A percentile compares a stretch with the other conserved stretches of the same genome.
Evolutionary conservation across 2,797 vertebrate species (phyloP).

Genomic region (Anguilla pacifica): DNA sequence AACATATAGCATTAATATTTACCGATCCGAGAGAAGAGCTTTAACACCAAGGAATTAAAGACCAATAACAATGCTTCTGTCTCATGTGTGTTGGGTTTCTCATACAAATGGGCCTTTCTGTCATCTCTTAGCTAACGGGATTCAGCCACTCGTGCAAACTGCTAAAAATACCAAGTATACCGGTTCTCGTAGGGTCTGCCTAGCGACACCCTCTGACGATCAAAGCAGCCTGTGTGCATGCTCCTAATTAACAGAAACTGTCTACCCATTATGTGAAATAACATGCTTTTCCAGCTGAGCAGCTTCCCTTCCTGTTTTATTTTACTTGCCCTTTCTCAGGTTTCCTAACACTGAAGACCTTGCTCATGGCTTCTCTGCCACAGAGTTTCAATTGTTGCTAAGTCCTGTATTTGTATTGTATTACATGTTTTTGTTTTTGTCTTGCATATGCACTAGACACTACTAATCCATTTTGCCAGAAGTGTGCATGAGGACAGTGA

Average conservation of each 20-base stretch:
- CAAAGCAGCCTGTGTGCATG: neutral
- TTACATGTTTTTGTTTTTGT: no score
- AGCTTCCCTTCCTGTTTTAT: neutral
- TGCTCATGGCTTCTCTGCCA: neutral
- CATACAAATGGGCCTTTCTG: neutral
- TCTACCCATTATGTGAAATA: neutral
- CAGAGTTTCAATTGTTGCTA: neutral
- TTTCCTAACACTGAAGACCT: neutral
- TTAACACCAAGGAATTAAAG: neutral
- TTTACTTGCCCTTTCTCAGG: neutral
- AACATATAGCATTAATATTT: neutral
- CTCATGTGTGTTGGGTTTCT: neutral
- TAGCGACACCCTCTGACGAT: neutral
- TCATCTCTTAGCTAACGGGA: neutral
- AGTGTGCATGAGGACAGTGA: neutral
- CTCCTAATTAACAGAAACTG: neutral
- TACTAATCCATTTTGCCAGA: neutral
- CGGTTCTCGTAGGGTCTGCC: neutral
- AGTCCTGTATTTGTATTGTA: neutral
- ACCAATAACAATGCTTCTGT: neutral
- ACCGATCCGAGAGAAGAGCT: neutral
- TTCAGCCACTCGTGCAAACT: neutral
- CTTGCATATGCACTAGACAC: neutral
- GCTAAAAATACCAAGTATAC: neutral
- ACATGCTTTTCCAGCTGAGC: neutral